Conservation (phyloP, 1,140 invertebrate genomes). For the Aphelenchoides besseyi region DNA sequence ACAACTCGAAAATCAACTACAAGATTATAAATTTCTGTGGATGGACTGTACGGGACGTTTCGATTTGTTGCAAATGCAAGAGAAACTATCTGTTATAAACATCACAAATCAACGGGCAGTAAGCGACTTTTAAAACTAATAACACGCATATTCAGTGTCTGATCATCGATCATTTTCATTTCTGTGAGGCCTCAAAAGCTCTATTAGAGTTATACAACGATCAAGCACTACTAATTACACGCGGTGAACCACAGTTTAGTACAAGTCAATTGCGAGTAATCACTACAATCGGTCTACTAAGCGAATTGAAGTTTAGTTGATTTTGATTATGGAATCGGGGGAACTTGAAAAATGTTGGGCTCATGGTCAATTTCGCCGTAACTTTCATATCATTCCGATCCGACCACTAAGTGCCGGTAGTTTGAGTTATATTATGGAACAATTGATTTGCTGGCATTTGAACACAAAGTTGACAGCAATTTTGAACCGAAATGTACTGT, state of each 20-base stretch:
- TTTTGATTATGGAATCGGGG: constrained; percentile 32
- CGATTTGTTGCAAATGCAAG: constrained; percentile 30
- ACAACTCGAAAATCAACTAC: constrained; percentile 25
- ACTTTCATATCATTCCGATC: constrained; percentile 30
- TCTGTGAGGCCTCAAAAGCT: constrained; percentile 19
- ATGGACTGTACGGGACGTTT: constrained; percentile 33
- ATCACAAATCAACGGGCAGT: constrained; percentile 12
- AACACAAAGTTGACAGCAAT: constrained; percentile 20
- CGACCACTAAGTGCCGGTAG: neutral
- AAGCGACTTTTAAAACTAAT: constrained; percentile 14
- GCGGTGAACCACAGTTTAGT: constrained; percentile 17
- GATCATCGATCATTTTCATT: constrained; percentile 34
- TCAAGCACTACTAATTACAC: constrained; percentile 23
- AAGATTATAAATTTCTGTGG: constrained; percentile 32
- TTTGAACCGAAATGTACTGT: neutral
- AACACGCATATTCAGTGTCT: constrained; percentile 19
- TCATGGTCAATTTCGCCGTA: constrained; percentile 26
- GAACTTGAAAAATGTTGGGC: constrained; percentile 24
- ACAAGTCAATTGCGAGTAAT: neutral
- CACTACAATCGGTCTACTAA: neutral
- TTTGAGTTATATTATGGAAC: constrained; percentile 28
- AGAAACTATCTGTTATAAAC: constrained; percentile 18
- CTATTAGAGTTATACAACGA: constrained; percentile 36
- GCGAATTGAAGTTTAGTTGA: constrained; percentile 35
- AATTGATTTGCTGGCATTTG: constrained; percentile 35